Evolutionary conservation across 2,113 vertebrate genomes (phyloP), one percentile per base, ranked within the genome.

Genomic region (Symphodus melops): DNA sequence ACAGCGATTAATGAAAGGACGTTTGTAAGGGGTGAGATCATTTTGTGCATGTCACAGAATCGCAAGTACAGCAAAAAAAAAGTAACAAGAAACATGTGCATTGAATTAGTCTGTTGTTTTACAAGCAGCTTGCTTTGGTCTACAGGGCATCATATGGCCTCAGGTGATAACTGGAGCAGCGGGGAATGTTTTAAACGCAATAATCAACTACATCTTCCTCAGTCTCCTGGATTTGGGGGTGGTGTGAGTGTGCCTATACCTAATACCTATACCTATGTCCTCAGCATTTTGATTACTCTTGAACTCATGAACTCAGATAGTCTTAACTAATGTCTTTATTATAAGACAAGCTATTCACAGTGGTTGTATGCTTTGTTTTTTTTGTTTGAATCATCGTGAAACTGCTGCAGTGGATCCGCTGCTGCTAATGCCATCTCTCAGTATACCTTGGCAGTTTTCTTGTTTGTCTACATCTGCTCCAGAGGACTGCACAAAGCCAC

Each of bases 61-160:
- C 21, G 1, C 10, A 10, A 42, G n/a, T n/a, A 23, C 23, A 37
- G 36, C 33, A 58, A 59, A 56, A 17, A 44, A 11, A 75, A 33
- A 54, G 65, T 36, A 14, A 54, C 20, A 68, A 56, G 72, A 55
- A 66, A 63, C 67, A 68, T 28, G 11, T 44, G 68, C 28, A 61
- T n/a, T 61, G n/a, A 62, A 61, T 48, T 9, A 17, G 70, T 11
- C 0, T 60, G 23, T 46, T 54, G 36, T 67, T 65, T 62, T 10
- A 33, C 3, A 20, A 65, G 51, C 42, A 28, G 39, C 16, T 25
- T 81, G 44, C 21, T 83, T 75, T 90, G 77, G 53, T 2, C 88
- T 92, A 55, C 86, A 98, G 97, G 96, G 92, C 1, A 96, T 98
- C 62, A 95, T 97, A 13, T 90, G 96, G 93, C 96, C 97, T 41